phyloP scores from a whole-genome alignment of 2,888 invertebrate species.

The Electrophaes corylata region DNA sequence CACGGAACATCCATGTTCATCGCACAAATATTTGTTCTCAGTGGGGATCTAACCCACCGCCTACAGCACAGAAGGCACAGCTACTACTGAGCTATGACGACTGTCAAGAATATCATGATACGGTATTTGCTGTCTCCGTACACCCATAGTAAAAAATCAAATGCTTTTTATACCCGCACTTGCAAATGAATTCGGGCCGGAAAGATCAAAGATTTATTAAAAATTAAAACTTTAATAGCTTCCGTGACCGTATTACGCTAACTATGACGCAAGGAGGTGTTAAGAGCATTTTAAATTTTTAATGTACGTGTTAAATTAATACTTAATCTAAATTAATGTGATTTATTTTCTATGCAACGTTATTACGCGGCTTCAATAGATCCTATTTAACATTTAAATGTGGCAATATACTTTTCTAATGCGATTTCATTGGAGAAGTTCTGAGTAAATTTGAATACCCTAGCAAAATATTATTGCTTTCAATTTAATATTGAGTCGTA shows the following conservation, averaged over 20 bases:
- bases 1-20: no score
- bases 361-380: neutral
- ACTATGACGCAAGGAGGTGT: slow-evolving; percentile 31
- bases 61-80: no score
- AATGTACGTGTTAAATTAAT: slow-evolving; percentile 18
- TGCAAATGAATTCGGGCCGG: slow-evolving; percentile 36
- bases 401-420: slow-evolving; percentile 5
- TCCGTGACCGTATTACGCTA: slow-evolving; percentile 18
- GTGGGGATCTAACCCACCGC: no score
- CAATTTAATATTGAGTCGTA: slow-evolving; percentile 5
- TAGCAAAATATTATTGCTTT: neutral
- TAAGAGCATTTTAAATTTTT: slow-evolving; percentile 28
- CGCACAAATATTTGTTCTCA: no score
- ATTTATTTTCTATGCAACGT: slow-evolving; percentile 17
- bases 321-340: slow-evolving; percentile 17
- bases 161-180: slow-evolving; percentile 29
- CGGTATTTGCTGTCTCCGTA: slow-evolving; percentile 2
- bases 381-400: neutral
- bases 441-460: neutral
- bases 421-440: neutral
- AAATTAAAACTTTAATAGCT: slow-evolving; percentile 24
- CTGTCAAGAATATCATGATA: neutral
- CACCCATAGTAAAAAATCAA: neutral
- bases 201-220: slow-evolving; percentile 37
- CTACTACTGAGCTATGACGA: no score